Evolutionary conservation across 1,140 invertebrate species (phyloP), one percentile per base, ranked within the genome.

Genomic region (Belonocnema kinseyi): DNA sequence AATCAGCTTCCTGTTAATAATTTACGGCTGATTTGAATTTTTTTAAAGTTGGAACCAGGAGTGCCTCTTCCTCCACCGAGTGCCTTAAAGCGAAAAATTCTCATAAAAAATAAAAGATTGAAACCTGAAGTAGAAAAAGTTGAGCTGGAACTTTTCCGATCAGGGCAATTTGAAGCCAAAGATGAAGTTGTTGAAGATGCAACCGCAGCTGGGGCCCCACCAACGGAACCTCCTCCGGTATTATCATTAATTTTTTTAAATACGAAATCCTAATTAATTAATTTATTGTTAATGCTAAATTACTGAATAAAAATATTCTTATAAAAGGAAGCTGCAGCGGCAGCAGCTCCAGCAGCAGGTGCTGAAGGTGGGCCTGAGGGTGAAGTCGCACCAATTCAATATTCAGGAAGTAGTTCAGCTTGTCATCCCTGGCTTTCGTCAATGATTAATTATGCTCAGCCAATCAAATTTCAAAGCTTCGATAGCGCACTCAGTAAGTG

Each of bases 361-460:
- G 88, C 86, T 19, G 90, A 87, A 77, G 89, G 82, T 2, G 93
- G 92, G 72, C 92, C 91, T 17, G 95, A 95, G 80, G 95, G 94
- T 13, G 93, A 92, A 46, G 91, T 93, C 0, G 94, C 94, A 3
- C 93, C 95, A 0, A 94, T 95, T 73, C 93, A 94, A 83, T 99
- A 99, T 91, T 98, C 97, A 1, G 98, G 98, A 33, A 99, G 98
- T 75, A 99, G 99, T n/a, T 98, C 97, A 82, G 98, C 98, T 88
- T 98, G 99, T 75, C 99, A 99, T 93, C 99, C 99, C n/a, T 98
- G 97, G 93, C 94, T 99, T 0, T 99, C 98, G n/a, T 98, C 98
- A 26, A 96, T 99, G 95, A 96, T 99, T 86, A 99, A 99, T 93
- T 99, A 99, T 93, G 98, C 98, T 80, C 98, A 99, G 91, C 99